Evolutionary conservation across 2,797 vertebrate species (phyloP).

Genomic region (Pangasius sanitwongsei): DNA sequence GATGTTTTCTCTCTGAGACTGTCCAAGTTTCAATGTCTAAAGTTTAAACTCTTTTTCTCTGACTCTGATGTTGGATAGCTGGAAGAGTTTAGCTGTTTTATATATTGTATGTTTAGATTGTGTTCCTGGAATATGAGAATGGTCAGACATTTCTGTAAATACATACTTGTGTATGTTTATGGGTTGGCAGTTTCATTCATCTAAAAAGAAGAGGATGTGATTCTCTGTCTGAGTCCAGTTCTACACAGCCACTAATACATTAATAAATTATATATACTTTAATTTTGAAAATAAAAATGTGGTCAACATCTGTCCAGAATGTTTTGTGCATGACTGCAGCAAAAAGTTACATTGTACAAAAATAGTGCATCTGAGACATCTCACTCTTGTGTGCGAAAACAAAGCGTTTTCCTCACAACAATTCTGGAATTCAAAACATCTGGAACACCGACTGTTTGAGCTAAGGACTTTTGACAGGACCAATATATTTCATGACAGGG

Average conservation of each 20-base stretch:
- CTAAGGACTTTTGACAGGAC: conserved; percentile 59
- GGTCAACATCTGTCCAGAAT: conserved; percentile 58
- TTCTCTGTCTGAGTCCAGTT: conserved; percentile 1
- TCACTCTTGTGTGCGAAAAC: conserved; percentile 48
- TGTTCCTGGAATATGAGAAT: conserved; percentile 3
- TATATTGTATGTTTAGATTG: conserved; percentile 12
- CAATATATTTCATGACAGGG: conserved; percentile 61
- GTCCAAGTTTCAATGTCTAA: background rate
- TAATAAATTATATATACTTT: background rate
- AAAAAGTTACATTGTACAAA: conserved; percentile 34
- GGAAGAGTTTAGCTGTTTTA: background rate
- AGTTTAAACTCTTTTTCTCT: background rate
- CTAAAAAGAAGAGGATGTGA: background rate
- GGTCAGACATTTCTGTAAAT: background rate
- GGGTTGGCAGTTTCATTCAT: conserved; percentile 18
- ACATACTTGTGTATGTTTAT: background rate
- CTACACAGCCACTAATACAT: background rate
- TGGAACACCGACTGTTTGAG: conserved; percentile 53
- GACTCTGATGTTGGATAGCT: background rate
- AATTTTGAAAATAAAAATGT: conserved; percentile 32
- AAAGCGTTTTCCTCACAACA: conserved; percentile 41
- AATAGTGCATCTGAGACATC: conserved; percentile 39
- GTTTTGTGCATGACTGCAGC: conserved; percentile 38
- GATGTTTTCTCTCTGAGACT: background rate
- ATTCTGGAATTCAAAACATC: conserved; percentile 56